A percentile compares a stretch with the other conserved stretches of the same genome.
phyloP scores from a whole-genome alignment of 1,140 invertebrate genomes.

The Teleopsis dalmanni region DNA sequence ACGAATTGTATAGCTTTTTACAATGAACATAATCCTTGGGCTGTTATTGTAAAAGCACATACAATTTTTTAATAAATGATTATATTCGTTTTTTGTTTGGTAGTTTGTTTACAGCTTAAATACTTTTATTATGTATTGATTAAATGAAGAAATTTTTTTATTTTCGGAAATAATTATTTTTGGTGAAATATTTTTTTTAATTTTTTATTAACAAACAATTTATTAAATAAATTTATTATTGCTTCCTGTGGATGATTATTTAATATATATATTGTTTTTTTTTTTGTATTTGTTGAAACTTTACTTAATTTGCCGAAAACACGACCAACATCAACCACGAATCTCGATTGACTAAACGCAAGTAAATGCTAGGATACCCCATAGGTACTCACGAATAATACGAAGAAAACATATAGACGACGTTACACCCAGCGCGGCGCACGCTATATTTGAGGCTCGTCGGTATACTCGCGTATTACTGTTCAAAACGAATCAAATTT shows the following conservation, averaged over 20 bases:
- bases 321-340: constrained; percentile 45
- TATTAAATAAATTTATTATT: constrained; percentile 7
- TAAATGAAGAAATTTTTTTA: neutral
- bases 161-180: neutral
- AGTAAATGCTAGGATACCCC: constrained; percentile 43
- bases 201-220: neutral
- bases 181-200: neutral
- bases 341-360: constrained; percentile 45
- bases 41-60: constrained; percentile 29
- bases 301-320: constrained; percentile 29
- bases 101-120: neutral
- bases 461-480: too few species aligned
- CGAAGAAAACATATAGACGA: too few species aligned
- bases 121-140: neutral
- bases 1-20: too few species aligned
- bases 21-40: constrained; percentile 45
- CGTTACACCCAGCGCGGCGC: too few species aligned
- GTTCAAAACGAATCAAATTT: too few species aligned
- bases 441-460: too few species aligned
- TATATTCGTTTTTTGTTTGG: neutral
- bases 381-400: too few species aligned
- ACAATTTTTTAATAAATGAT: constrained; percentile 7
- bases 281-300: constrained; percentile 14
- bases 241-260: neutral
- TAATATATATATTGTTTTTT: constrained; percentile 10